Evolutionary conservation across 2,113 vertebrate species (phyloP).

Genomic region (Phrynosoma blainvillii): DNA sequence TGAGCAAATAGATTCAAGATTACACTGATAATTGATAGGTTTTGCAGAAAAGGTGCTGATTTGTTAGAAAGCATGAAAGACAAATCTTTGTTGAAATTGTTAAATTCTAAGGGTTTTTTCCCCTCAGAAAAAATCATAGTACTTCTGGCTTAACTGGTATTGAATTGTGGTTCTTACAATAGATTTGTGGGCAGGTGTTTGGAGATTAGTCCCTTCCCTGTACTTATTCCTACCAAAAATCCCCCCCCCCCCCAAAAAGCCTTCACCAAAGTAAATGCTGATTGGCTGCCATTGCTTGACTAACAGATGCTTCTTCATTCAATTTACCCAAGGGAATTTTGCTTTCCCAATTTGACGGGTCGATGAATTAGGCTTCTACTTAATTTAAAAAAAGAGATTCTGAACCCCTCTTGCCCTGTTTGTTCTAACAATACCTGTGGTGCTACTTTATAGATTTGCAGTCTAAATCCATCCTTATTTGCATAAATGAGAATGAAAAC

Average conservation of each 20-base stretch:
- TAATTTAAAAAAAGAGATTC: neutral
- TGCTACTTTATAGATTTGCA: neutral
- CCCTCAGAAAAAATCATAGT: neutral
- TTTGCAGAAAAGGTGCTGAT: neutral
- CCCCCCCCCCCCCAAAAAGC: too few relatives aligned
- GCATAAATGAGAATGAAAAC: neutral
- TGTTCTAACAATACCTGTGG: neutral
- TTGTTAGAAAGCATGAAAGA: neutral
- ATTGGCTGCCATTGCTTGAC: neutral
- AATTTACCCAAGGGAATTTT: neutral
- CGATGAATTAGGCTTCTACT: neutral
- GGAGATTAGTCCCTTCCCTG: neutral
- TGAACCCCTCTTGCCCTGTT: neutral
- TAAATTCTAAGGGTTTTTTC: neutral
- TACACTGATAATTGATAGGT: neutral
- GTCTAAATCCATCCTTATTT: neutral
- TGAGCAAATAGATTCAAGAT: neutral
- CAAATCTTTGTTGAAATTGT: neutral
- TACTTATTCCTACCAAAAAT: neutral
- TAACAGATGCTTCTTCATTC: neutral
- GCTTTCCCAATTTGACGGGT: neutral
- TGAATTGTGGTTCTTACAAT: neutral
- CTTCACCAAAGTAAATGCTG: neutral
- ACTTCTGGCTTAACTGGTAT: neutral
- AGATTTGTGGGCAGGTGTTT: neutral